These are phyloP conservation scores for Drosophila sp. DNA, from an alignment of 1,140 invertebrate species.

Conservation along the genomic window DNA sequence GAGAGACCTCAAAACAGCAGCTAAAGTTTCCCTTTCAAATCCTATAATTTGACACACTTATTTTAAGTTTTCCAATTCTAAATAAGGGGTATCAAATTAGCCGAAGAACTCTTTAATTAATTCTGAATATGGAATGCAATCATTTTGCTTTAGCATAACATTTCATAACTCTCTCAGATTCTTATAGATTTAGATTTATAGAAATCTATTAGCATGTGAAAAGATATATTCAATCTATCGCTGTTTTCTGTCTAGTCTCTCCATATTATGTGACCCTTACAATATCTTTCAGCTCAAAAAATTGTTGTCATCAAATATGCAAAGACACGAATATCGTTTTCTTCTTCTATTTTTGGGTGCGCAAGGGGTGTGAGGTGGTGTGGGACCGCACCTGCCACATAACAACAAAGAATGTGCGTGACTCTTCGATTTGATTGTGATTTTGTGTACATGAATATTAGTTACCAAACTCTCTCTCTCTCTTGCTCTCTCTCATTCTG, in stretches of 20 bases:
- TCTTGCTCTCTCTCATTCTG: not conserved
- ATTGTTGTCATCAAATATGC: conserved; percentile 46
- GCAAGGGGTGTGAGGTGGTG: not conserved
- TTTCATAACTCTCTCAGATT: not conserved
- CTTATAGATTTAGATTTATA: not conserved
- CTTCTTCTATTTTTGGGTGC: not conserved
- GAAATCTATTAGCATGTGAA: conserved; percentile 1
- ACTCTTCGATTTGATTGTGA: not conserved
- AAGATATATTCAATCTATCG: not conserved
- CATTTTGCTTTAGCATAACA: not conserved
- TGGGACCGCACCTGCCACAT: not conserved
- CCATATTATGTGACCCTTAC: not conserved
- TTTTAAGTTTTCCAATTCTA: no score
- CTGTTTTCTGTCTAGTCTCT: not conserved
- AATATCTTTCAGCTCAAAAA: conserved; percentile 7
- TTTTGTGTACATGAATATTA: conserved; percentile 10
- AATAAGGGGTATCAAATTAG: no score
- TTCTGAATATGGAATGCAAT: conserved; percentile 19
- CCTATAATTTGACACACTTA: no score
- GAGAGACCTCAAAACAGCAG: no score
- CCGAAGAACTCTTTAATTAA: not conserved
- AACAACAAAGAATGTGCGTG: not conserved
- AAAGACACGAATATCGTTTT: conserved; percentile 44
- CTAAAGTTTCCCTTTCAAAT: no score
- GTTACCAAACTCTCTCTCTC: conserved; percentile 6